Percentiles rank a stretch among this genome's conserved stretches.
Conservation (phyloP, 2,113 vertebrate genomes). For the Tachuris rubrigastra region DNA sequence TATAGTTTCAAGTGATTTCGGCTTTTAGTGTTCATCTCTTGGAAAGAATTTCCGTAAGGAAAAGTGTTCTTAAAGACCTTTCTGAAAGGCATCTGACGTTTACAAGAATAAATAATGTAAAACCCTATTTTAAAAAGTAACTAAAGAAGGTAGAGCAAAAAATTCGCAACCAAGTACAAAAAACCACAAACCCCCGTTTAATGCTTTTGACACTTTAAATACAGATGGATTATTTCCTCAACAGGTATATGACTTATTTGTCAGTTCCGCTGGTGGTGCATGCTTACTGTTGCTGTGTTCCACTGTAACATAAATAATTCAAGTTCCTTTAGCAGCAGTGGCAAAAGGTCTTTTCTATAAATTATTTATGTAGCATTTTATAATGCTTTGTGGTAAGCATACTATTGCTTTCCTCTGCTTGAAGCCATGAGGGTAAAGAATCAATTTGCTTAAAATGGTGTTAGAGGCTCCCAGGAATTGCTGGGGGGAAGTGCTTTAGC, state of each 20-base stretch:
- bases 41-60: neutral
- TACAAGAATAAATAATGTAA: constrained; percentile 27
- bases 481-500: neutral
- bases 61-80: neutral
- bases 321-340: constrained; percentile 56
- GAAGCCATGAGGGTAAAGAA: constrained; percentile 36
- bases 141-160: neutral
- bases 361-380: constrained; percentile 84
- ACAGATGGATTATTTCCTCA: neutral
- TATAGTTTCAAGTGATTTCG: neutral
- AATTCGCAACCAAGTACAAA: neutral
- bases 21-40: neutral
- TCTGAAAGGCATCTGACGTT: neutral
- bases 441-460: constrained; percentile 22
- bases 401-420: constrained; percentile 74
- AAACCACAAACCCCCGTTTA: neutral
- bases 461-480: neutral
- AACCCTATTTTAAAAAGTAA: neutral
- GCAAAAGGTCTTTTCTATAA: constrained; percentile 77
- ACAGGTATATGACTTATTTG: neutral
- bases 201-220: neutral
- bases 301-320: constrained; percentile 79
- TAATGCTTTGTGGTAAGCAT: constrained; percentile 69
- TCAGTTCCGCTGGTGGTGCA: neutral
- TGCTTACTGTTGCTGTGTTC: constrained; percentile 5